Conservation (phyloP, 2,113 vertebrate genomes). For the Triplophysa rosa region DNA sequence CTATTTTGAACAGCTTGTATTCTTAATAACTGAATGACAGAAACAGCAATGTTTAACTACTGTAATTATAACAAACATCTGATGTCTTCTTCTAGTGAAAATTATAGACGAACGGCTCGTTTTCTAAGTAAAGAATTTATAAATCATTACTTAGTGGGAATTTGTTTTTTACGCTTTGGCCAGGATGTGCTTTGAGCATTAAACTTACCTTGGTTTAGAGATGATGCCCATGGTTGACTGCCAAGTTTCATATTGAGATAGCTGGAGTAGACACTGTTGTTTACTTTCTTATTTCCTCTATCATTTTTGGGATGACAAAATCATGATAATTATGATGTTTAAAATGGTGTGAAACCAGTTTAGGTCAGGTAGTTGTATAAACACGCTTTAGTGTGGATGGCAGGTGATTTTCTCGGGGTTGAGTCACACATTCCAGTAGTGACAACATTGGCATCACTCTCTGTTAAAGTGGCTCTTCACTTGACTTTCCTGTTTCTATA, state of each 20-base stretch:
- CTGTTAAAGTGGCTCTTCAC: not conserved
- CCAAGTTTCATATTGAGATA: not conserved
- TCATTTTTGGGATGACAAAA: not conserved
- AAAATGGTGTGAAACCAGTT: not conserved
- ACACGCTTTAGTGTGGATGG: not conserved
- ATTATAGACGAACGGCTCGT: not conserved
- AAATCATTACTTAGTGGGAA: not conserved
- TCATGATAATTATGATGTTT: not conserved
- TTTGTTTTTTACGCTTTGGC: too few relatives aligned
- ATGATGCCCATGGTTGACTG: not conserved
- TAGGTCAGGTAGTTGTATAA: not conserved
- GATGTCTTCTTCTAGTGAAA: not conserved
- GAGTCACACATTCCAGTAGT: slow-evolving; percentile 8
- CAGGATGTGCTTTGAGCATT: not conserved
- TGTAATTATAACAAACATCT: not conserved
- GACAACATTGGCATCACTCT: not conserved
- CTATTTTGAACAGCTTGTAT: not conserved
- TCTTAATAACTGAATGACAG: not conserved
- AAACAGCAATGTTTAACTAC: not conserved
- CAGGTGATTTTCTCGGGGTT: slow-evolving; percentile 1
- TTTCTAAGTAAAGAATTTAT: not conserved
- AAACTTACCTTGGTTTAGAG: not conserved
- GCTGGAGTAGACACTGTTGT: not conserved
- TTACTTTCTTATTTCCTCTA: not conserved
- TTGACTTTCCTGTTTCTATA: not conserved